Base-by-base conservation (phyloP, 2,888 invertebrate species). In the Drosophila neonasuta region DNA sequence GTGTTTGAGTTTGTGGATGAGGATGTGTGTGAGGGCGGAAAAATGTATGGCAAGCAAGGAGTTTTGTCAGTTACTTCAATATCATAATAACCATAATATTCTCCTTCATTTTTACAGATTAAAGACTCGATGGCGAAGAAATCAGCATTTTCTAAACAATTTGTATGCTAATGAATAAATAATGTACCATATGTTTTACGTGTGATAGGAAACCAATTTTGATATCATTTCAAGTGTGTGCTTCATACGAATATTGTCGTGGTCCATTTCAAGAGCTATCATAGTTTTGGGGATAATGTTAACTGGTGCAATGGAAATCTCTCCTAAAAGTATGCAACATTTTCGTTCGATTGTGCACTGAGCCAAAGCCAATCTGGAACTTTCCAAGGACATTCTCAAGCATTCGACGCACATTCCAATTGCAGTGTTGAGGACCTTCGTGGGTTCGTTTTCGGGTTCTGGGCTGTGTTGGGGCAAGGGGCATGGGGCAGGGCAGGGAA, bases 311-410 rank as follows among this genome's bases (percentile, higher is more conserved):
- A 15, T 15, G 13, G 7, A 6, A 6, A 10, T 34, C 4, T 11
- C 24, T 10, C 73, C 73, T 15, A 54, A 72, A 68, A 63, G 63
- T 63, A 74, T 77, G 73, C 73, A 72, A 60, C 41, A 15, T 0
- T 32, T 67, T 63, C 17, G 11, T 36, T n/a, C 4, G 2, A 11
- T 36, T 36, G n/a, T 15, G 41, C 10, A 50, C 8, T 13, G 5
- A 55, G n/a, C n/a, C 29, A 49, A 13, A 1, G 9, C n/a, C 2
- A 13, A 15, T 3, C 8, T 24, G 11, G 13, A 32, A 42, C 13
- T 6, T 24, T 24, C 11, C 7, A 34, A 52, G 55, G 41, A 67
- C 42, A 17, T 24, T 44, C 5, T 6, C 17, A 13, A 8, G 11
- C 8, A 13, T 11, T 20, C 17, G n/a, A 9, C 13, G 9, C 42